Percentiles rank a stretch among this genome's conserved stretches.
Conservation (phyloP, 2,113 vertebrate species). For the Hypanus sabinus region DNA sequence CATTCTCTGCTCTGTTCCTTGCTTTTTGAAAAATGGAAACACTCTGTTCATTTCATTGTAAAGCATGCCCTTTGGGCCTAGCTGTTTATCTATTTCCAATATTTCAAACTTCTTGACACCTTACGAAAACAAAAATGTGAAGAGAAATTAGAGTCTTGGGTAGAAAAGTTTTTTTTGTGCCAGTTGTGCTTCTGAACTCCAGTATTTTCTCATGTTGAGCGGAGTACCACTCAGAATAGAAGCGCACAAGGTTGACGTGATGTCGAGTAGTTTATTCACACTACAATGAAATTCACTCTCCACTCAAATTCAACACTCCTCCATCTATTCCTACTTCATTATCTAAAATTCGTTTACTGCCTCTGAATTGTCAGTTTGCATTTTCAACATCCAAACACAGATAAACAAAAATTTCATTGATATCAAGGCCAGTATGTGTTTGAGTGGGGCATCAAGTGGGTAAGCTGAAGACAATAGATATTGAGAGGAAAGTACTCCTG, state of each 20-base stretch:
- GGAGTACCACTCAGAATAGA: not conserved
- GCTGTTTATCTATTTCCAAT: not conserved
- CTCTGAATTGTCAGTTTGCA: no score
- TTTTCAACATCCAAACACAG: no score
- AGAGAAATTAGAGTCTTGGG: not conserved
- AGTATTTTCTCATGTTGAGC: not conserved
- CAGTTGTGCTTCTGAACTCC: not conserved
- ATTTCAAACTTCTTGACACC: not conserved
- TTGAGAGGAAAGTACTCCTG: no score
- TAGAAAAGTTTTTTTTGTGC: not conserved
- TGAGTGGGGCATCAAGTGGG: no score
- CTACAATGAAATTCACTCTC: not conserved
- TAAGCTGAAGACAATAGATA: no score
- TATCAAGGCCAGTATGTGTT: no score
- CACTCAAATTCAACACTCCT: no score
- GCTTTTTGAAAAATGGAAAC: not conserved
- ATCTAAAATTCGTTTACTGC: no score
- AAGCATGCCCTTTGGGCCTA: not conserved
- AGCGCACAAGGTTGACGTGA: not conserved
- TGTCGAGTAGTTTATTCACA: not conserved
- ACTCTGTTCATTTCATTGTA: not conserved
- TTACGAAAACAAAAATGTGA: not conserved
- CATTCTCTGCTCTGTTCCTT: not conserved
- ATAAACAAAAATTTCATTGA: no score
- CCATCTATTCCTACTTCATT: no score